Evolutionary conservation across 2,888 invertebrate species (phyloP).

Genomic region (Dolichomitus sp.): DNA sequence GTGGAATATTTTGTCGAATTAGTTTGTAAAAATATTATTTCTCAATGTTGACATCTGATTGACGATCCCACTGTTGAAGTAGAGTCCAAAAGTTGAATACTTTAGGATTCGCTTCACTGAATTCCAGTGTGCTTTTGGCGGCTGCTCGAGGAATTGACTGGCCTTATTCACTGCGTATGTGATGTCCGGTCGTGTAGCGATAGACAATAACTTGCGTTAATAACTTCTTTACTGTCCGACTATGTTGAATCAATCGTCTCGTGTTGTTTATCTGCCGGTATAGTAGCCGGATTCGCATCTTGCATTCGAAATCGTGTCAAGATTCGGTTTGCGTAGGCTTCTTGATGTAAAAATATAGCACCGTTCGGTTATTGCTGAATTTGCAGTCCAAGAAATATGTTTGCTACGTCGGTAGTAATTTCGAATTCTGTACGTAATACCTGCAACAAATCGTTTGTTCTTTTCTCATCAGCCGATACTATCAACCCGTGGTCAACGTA

Average conservation of each 20-base stretch:
- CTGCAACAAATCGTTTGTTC: slow-evolving; percentile 32
- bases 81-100: neutral
- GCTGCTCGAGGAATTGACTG: slow-evolving; percentile 39
- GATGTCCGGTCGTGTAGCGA: slow-evolving; percentile 36
- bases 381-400: slow-evolving; percentile 66
- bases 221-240: slow-evolving; percentile 38
- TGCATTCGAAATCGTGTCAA: slow-evolving; percentile 57
- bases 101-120: neutral
- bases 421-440: slow-evolving; percentile 41
- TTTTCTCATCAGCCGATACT: slow-evolving; percentile 48
- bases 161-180: slow-evolving; percentile 51
- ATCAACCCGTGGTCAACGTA: slow-evolving; percentile 69
- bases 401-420: slow-evolving; percentile 29
- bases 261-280: slow-evolving; percentile 51
- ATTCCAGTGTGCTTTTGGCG: slow-evolving; percentile 27
- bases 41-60: too few species aligned
- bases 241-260: slow-evolving; percentile 49
- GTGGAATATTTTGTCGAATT: too few species aligned
- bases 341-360: slow-evolving; percentile 66
- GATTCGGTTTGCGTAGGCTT: slow-evolving; percentile 57
- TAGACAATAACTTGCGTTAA: too few species aligned
- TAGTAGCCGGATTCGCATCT: slow-evolving; percentile 54
- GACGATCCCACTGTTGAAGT: slow-evolving; percentile 19
- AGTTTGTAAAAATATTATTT: too few species aligned
- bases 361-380: slow-evolving; percentile 51